phyloP scores from a whole-genome alignment of 2,113 vertebrate genomes.

The Brienomyrus longianalis region DNA sequence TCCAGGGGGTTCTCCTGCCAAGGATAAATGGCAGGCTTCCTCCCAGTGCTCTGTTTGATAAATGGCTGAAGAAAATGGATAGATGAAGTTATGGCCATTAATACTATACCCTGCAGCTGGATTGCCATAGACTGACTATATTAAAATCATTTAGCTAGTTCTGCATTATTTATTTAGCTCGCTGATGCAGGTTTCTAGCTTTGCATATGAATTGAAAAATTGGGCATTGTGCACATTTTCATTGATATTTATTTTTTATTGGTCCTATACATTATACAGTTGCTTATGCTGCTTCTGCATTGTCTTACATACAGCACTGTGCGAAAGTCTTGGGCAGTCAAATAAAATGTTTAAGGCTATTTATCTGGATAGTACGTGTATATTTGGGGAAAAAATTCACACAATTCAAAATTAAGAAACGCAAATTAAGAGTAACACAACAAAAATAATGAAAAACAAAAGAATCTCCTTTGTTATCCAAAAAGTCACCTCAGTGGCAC shows the following conservation, averaged over 20 bases:
- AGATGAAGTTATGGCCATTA: not conserved
- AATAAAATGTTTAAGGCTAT: not conserved
- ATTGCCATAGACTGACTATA: not conserved
- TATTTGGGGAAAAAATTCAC: not conserved
- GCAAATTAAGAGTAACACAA: not conserved
- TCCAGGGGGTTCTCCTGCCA: not conserved
- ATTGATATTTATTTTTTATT: not conserved
- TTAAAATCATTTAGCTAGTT: not conserved
- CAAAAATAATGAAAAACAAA: not conserved
- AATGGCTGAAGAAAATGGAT: not conserved
- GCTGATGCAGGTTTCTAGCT: not conserved
- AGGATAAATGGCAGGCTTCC: not conserved
- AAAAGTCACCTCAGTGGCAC: not conserved
- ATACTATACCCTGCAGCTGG: not conserved
- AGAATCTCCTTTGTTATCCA: not conserved
- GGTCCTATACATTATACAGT: not conserved
- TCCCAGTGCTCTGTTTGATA: not conserved
- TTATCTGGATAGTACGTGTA: not conserved
- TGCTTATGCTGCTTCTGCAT: not conserved
- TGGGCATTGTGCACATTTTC: not conserved
- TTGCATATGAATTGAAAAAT: not conserved
- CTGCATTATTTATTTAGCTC: not conserved
- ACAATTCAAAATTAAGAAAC: not conserved
- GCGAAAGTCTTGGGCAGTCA: not conserved
- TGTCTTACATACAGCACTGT: not conserved